These are phyloP conservation scores for Harpagoxenus sublaevis DNA, from an alignment of 2,888 invertebrate genomes.

Conservation along the genomic window DNA sequence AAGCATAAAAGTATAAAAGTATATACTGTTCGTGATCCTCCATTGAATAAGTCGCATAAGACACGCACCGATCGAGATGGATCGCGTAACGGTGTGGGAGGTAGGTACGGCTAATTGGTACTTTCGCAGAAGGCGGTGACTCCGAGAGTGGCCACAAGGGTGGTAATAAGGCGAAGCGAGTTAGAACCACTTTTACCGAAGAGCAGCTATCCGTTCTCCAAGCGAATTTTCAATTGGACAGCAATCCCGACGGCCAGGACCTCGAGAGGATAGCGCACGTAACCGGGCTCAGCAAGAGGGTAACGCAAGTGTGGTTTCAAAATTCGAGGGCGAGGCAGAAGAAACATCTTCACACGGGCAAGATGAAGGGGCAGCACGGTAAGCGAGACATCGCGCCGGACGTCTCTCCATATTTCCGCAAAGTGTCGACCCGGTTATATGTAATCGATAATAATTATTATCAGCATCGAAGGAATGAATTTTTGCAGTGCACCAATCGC, in stretches of 20 bases:
- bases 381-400: constrained; percentile 23
- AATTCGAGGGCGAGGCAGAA: constrained; percentile 98
- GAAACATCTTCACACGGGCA: constrained; percentile 94
- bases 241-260: constrained; percentile 99
- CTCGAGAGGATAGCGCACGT: constrained; percentile 98
- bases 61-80: neutral
- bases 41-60: neutral
- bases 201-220: constrained; percentile 98
- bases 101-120: constrained; percentile 69
- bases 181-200: constrained; percentile 99
- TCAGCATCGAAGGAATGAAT: constrained; percentile 29
- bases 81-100: constrained; percentile 29
- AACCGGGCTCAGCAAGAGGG: constrained; percentile 97
- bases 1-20: neutral
- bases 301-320: constrained; percentile 99
- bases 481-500: constrained; percentile 80
- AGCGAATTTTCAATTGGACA: constrained; percentile 99
- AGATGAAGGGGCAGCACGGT: constrained; percentile 89
- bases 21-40: neutral
- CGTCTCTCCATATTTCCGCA: neutral
- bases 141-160: constrained; percentile 95
- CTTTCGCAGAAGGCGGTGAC: constrained; percentile 92
- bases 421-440: neutral
- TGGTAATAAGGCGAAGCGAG: constrained; percentile 97
- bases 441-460: neutral